phyloP scores from a whole-genome alignment of 2,797 vertebrate genomes.

The Propithecus perrieri region DNA sequence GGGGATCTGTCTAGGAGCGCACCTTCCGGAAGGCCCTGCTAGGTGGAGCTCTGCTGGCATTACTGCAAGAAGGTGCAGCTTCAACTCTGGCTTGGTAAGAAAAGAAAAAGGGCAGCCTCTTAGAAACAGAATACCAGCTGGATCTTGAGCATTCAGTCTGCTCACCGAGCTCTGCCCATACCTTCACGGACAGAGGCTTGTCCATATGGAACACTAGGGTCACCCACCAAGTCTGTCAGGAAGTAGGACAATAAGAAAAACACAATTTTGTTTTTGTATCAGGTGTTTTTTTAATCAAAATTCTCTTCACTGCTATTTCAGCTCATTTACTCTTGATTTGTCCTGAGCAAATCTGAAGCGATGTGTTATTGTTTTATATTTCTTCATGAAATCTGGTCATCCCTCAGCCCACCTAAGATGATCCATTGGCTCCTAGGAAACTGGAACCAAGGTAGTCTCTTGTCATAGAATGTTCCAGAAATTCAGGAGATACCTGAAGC shows the following conservation, averaged over 20 bases:
- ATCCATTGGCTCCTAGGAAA: neutral
- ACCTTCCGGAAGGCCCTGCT: neutral
- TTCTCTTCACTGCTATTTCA: neutral
- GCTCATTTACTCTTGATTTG: neutral
- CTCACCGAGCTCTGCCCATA: neutral
- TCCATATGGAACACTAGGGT: neutral
- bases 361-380: neutral
- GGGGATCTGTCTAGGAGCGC: neutral
- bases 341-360: neutral
- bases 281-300: neutral
- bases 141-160: neutral
- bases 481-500: neutral
- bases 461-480: constrained; percentile 38
- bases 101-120: neutral
- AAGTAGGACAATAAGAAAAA: neutral
- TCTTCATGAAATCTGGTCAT: neutral
- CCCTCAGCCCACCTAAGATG: neutral
- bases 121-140: neutral
- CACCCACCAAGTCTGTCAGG: neutral
- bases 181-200: neutral
- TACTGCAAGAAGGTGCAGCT: neutral
- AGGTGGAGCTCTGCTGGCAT: neutral
- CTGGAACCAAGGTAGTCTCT: neutral
- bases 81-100: neutral
- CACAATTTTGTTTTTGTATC: neutral